Conservation (phyloP, 1,140 invertebrate species). For the Thrips palmi region DNA sequence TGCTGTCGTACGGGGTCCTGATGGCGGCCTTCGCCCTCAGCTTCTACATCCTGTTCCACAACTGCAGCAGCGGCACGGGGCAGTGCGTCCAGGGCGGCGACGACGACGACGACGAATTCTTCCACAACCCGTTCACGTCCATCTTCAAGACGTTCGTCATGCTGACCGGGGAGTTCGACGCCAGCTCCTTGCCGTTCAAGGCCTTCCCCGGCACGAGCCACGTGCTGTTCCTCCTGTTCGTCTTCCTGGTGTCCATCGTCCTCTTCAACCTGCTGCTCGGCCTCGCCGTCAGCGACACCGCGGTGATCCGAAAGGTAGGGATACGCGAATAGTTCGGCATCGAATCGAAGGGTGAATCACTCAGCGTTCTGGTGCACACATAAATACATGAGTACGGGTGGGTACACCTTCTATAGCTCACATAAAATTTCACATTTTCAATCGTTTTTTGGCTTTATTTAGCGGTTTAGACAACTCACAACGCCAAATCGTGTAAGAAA, state of each 20-base stretch:
- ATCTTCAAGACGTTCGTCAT: slow-evolving; percentile 60
- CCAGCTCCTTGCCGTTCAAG: slow-evolving; percentile 43
- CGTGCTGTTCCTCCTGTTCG: slow-evolving; percentile 49
- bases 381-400: no score
- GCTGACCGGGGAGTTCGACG: slow-evolving; percentile 62
- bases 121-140: slow-evolving; percentile 41
- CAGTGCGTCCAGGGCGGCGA: no score
- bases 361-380: no score
- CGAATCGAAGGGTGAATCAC: no score
- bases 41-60: slow-evolving; percentile 46
- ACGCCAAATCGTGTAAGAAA: no score
- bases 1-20: slow-evolving; percentile 51
- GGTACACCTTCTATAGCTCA: no score
- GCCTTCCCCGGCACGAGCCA: slow-evolving; percentile 40
- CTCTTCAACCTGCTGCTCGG: slow-evolving; percentile 58
- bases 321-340: no score
- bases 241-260: no score
- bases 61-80: slow-evolving; percentile 22
- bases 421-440: no score
- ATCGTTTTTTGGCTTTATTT: no score
- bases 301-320: slow-evolving; percentile 49
- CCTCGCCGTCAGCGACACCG: slow-evolving; percentile 54
- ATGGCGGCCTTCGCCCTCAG: slow-evolving; percentile 57
- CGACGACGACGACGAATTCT: slow-evolving; percentile 22
- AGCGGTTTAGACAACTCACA: no score